A percentile compares a stretch with the other conserved stretches of the same genome.
Conservation (phyloP, 2,797 vertebrate genomes). For the Pagetopsis macropterus region DNA sequence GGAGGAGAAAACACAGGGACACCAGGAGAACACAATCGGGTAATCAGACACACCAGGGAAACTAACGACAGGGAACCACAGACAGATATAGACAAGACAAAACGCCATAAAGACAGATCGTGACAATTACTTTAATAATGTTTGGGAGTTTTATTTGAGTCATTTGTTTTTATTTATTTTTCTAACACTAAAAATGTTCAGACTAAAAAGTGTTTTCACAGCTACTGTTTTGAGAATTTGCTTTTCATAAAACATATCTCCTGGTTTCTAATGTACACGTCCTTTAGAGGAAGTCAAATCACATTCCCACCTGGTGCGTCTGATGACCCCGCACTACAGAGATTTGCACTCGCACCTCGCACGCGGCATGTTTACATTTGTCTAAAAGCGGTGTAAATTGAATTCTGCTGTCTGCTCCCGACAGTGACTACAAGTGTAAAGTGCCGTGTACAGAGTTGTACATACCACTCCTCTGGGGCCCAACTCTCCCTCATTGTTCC, state of each 20-base stretch:
- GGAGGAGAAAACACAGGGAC: too few relatives aligned
- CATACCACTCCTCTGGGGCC: slow-evolving; percentile 70
- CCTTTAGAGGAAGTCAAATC: slow-evolving; percentile 67
- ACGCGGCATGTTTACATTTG: slow-evolving; percentile 80
- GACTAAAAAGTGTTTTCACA: slow-evolving; percentile 68
- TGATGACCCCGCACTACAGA: slow-evolving; percentile 65
- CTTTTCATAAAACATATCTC: slow-evolving; percentile 41
- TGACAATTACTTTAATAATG: slow-evolving; percentile 19
- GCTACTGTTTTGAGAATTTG: slow-evolving; percentile 50
- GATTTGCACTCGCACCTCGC: slow-evolving; percentile 65
- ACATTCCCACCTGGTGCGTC: slow-evolving; percentile 51
- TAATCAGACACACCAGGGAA: too few relatives aligned
- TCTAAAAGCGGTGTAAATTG: slow-evolving; percentile 86
- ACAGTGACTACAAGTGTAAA: slow-evolving; percentile 83
- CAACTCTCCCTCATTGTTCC: slow-evolving; percentile 72
- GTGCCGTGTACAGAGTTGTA: slow-evolving; percentile 81
- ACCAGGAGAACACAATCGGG: too few relatives aligned
- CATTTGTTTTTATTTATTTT: slow-evolving; percentile 34
- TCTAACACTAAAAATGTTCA: slow-evolving; percentile 35
- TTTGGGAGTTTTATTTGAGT: slow-evolving; percentile 15
- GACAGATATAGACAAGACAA: too few relatives aligned
- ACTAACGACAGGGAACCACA: too few relatives aligned
- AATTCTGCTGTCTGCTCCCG: slow-evolving; percentile 79
- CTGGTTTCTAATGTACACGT: slow-evolving; percentile 72
- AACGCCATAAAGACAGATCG: too few relatives aligned